These are phyloP conservation scores for Psittacus erithacus DNA, from an alignment of 2,113 vertebrate genomes.

Conservation along the genomic window DNA sequence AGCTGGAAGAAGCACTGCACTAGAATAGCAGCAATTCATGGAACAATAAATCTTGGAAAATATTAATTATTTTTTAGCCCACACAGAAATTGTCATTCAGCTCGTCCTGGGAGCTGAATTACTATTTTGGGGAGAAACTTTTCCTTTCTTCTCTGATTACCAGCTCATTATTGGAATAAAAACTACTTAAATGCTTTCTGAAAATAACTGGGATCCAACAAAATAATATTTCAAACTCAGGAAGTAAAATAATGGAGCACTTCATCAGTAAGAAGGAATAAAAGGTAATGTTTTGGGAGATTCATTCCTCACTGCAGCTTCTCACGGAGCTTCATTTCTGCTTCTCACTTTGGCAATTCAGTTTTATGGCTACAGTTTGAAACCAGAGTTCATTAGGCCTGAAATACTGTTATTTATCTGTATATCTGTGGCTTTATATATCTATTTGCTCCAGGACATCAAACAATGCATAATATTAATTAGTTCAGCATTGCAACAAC, in stretches of 20 bases:
- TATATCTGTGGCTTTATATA: not conserved
- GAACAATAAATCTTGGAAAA: not conserved
- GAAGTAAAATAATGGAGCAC: not conserved
- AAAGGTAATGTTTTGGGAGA: not conserved
- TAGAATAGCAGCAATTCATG: not conserved
- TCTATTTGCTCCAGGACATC: not conserved
- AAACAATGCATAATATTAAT: not conserved
- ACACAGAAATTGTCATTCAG: not conserved
- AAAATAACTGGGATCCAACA: not conserved
- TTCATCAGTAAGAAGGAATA: not conserved
- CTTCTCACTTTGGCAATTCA: not conserved
- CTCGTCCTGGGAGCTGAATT: not conserved
- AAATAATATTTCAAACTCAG: not conserved
- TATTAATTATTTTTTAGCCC: not conserved
- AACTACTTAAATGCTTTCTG: not conserved
- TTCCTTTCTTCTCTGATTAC: not conserved
- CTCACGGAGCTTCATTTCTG: not conserved
- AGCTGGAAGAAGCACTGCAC: not conserved
- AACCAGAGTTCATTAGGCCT: not conserved
- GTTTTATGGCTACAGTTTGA: not conserved
- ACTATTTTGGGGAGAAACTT: not conserved
- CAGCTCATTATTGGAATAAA: not conserved
- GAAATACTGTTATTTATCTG: not conserved
- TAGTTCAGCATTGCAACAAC: not conserved
- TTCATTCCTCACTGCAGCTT: not conserved